phyloP scores from a whole-genome alignment of 2,113 vertebrate species.

The Guaruba guarouba region DNA sequence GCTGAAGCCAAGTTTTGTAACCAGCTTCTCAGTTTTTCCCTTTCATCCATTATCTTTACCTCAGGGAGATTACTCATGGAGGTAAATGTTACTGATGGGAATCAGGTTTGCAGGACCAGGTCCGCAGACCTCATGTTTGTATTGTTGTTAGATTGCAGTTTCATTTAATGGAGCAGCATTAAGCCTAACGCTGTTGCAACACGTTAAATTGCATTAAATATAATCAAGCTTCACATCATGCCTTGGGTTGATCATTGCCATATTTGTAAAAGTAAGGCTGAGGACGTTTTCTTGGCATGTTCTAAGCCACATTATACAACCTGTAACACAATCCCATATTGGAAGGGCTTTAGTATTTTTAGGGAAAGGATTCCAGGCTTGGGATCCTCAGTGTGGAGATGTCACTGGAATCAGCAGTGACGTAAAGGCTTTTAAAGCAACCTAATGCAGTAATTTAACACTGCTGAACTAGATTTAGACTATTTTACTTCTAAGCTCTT shows the following conservation, averaged over 20 bases:
- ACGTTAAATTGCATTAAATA: neutral
- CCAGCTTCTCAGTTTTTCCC: neutral
- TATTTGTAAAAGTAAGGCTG: conserved; percentile 6
- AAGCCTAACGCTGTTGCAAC: neutral
- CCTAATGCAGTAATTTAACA: neutral
- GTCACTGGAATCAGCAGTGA: neutral
- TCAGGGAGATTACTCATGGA: neutral
- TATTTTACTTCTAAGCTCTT: neutral
- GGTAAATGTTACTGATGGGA: neutral
- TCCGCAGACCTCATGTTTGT: neutral
- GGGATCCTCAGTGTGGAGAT: neutral
- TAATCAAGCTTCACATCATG: neutral
- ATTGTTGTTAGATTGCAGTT: neutral
- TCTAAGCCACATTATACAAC: neutral
- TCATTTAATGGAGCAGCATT: neutral
- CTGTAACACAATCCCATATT: neutral
- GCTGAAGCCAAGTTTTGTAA: neutral
- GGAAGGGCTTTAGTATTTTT: neutral
- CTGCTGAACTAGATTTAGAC: neutral
- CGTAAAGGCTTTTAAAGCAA: neutral
- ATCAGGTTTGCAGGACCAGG: neutral
- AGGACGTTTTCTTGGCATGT: conserved; percentile 23
- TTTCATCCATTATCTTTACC: neutral
- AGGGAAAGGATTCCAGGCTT: neutral
- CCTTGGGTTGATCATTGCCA: conserved; percentile 29